These are phyloP conservation scores for Cephalopachus bancanus DNA, from an alignment of 2,797 vertebrate genomes.

Conservation along the genomic window DNA sequence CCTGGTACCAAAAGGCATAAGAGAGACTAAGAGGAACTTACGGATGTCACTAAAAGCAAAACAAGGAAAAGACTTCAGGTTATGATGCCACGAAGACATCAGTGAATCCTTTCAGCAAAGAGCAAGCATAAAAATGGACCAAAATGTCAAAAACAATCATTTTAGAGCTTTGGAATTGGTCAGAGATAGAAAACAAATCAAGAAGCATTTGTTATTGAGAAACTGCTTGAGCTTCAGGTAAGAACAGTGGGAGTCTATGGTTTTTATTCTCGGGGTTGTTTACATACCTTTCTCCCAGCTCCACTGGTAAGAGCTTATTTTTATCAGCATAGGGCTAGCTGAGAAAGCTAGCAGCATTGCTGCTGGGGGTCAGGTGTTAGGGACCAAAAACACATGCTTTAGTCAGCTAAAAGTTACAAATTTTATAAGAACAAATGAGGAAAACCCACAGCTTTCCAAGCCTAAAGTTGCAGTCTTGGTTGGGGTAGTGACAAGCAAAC, in stretches of 20 bases:
- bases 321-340: neutral
- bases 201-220: constrained; percentile 54
- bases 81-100: neutral
- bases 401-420: constrained; percentile 16
- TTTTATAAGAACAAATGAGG: neutral
- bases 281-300: neutral
- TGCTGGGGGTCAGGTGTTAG: neutral
- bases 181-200: constrained; percentile 38
- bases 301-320: neutral
- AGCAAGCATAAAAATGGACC: neutral
- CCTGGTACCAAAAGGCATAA: constrained; percentile 20
- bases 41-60: constrained; percentile 17
- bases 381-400: neutral
- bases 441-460: neutral
- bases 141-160: constrained; percentile 1
- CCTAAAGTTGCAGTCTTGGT: neutral
- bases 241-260: constrained; percentile 14
- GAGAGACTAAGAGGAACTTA: neutral
- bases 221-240: constrained; percentile 12
- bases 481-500: neutral
- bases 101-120: constrained; percentile 27
- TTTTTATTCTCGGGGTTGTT: neutral
- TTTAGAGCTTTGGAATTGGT: neutral
- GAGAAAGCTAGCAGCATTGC: neutral
- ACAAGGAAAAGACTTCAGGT: neutral